Evolutionary conservation across 2,113 vertebrate species (phyloP).

Genomic region (Prinia subflava): DNA sequence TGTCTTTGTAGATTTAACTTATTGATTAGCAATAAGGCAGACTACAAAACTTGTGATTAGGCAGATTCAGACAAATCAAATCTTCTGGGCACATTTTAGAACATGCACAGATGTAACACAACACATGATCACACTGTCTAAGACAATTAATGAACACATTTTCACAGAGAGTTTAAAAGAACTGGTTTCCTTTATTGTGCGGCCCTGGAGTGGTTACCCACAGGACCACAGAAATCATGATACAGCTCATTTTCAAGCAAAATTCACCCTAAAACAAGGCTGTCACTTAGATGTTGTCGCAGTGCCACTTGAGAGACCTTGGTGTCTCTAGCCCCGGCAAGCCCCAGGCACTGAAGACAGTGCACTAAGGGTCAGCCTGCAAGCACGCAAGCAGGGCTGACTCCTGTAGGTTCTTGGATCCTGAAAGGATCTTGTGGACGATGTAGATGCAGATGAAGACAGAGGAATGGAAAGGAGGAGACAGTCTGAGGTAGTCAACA

Average conservation of each 20-base stretch:
- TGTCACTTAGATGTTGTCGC: neutral
- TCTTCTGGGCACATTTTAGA: neutral
- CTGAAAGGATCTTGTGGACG: too few relatives aligned
- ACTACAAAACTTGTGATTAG: neutral
- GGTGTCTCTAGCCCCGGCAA: too few relatives aligned
- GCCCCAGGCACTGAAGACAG: too few relatives aligned
- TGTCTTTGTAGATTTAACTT: neutral
- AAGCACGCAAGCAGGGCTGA: too few relatives aligned
- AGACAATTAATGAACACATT: neutral
- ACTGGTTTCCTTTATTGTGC: neutral
- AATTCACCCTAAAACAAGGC: neutral
- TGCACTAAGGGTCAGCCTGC: too few relatives aligned
- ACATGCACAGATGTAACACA: neutral
- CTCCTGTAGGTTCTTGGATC: too few relatives aligned
- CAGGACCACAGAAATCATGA: neutral
- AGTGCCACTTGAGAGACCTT: too few relatives aligned
- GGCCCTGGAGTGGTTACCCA: neutral
- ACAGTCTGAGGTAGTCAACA: too few relatives aligned
- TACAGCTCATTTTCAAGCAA: neutral
- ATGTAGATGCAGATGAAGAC: too few relatives aligned
- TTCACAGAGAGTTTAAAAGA: neutral
- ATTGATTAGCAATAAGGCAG: neutral
- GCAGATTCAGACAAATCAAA: neutral
- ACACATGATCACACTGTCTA: neutral
- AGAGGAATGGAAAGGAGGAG: too few relatives aligned